phyloP scores from a whole-genome alignment of 1,140 invertebrate species.

The Acromyrmex heyeri region DNA sequence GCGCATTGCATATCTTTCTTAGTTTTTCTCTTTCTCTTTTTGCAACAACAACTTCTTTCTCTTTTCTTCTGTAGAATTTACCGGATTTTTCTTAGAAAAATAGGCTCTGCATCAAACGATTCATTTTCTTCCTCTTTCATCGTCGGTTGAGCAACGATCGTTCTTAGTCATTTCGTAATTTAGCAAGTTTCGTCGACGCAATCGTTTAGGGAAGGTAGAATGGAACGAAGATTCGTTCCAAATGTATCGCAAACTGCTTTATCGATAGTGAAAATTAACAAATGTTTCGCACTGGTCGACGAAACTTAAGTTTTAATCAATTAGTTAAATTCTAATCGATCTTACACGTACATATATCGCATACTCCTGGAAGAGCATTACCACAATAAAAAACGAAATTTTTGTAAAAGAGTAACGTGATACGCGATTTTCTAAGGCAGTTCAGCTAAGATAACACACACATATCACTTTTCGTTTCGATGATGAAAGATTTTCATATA shows the following conservation, averaged over 20 bases:
- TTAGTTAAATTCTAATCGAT: conserved; percentile 62
- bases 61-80: conserved; percentile 40
- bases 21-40: conserved; percentile 19
- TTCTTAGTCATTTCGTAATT: conserved; percentile 53
- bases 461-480: neutral
- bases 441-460: neutral
- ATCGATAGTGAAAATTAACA: neutral
- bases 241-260: neutral
- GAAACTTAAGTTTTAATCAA: conserved; percentile 53
- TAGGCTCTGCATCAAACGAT: conserved; percentile 64
- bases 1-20: conserved; percentile 28
- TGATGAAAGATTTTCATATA: neutral
- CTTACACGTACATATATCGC: conserved; percentile 54
- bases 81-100: conserved; percentile 13
- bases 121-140: conserved; percentile 45
- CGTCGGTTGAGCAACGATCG: conserved; percentile 29
- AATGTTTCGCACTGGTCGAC: conserved; percentile 37
- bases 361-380: conserved; percentile 39
- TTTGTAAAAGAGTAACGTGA: neutral
- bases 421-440: neutral
- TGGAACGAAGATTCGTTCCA: neutral
- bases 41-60: conserved; percentile 3
- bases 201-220: neutral
- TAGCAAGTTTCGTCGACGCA: conserved; percentile 60
- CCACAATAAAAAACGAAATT: neutral